These are phyloP conservation scores for Wiebesia pumilae DNA, from an alignment of 1,140 invertebrate species.

Conservation along the genomic window DNA sequence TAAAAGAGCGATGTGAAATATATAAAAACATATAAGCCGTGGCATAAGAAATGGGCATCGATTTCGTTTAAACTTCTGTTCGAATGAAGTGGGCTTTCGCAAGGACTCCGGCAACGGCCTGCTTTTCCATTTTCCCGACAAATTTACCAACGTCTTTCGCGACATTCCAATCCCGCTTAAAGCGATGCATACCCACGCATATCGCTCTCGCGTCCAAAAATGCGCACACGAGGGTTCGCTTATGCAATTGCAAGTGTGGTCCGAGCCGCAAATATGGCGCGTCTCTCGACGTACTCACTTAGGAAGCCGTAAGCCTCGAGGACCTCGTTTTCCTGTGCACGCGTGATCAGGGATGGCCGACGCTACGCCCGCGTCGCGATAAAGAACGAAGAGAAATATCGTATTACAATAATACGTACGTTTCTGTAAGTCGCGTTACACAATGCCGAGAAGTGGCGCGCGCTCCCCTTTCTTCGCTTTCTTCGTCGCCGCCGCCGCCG, in stretches of 20 bases:
- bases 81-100: conserved; percentile 4
- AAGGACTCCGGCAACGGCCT: not conserved
- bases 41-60: not conserved
- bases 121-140: conserved; percentile 1
- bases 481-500: too few relatives aligned
- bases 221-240: not conserved
- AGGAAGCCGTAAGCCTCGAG: conserved; percentile 42
- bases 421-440: not conserved
- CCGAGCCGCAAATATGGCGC: not conserved
- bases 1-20: not conserved
- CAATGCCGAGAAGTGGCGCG: not conserved
- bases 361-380: not conserved
- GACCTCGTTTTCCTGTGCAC: not conserved
- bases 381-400: conserved; percentile 11
- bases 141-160: conserved; percentile 24
- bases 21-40: not conserved
- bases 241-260: conserved; percentile 35
- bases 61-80: not conserved
- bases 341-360: not conserved
- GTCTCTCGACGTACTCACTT: conserved; percentile 35
- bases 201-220: too few relatives aligned
- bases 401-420: not conserved
- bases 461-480: too few relatives aligned
- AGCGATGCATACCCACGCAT: not conserved
- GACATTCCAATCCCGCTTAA: conserved; percentile 29